A percentile compares a stretch with the other conserved stretches of the same genome.
Conservation (phyloP, 2,888 invertebrate genomes). For the Drosophila demipolita region DNA sequence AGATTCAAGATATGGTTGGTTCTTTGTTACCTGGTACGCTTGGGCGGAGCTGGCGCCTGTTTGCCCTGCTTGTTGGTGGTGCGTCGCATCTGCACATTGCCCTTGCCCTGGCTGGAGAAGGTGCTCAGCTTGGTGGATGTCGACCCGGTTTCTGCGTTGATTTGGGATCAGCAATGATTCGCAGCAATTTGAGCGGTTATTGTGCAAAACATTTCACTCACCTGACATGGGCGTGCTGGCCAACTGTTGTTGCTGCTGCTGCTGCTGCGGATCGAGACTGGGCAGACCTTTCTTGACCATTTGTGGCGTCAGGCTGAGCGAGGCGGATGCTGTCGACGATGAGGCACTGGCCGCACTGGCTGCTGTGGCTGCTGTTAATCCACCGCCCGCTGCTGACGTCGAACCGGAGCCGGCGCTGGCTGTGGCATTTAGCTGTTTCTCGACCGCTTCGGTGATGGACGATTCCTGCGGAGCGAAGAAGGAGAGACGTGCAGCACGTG, state of each 20-base stretch:
- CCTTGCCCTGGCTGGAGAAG: constrained; percentile 88
- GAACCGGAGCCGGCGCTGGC: constrained; percentile 78
- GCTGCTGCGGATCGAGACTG: constrained; percentile 55
- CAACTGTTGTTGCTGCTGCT: constrained; percentile 82
- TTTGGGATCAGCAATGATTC: constrained; percentile 25
- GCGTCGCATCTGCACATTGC: constrained; percentile 92
- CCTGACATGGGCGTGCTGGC: constrained; percentile 85
- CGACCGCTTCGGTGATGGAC: constrained; percentile 91
- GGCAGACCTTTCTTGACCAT: constrained; percentile 84
- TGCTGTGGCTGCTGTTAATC: constrained; percentile 54
- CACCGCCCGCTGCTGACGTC: constrained; percentile 56
- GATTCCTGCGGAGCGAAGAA: constrained; percentile 85
- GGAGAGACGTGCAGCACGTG: constrained; percentile 83
- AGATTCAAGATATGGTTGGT: neutral
- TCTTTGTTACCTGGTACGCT: constrained; percentile 92
- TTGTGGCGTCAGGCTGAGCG: constrained; percentile 85
- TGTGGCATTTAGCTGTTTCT: constrained; percentile 94
- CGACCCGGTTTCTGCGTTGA: constrained; percentile 85
- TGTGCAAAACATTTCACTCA: constrained; percentile 49
- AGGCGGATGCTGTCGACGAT: constrained; percentile 85
- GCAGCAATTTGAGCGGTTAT: neutral
- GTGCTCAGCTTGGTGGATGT: constrained; percentile 88
- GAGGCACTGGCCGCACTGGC: constrained; percentile 85
- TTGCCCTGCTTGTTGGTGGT: constrained; percentile 95
- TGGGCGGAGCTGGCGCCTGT: constrained; percentile 97